Percentiles rank a stretch among this genome's conserved stretches.
Conservation (phyloP, 2,888 invertebrate genomes). For the Leptinotarsa haldemani region DNA sequence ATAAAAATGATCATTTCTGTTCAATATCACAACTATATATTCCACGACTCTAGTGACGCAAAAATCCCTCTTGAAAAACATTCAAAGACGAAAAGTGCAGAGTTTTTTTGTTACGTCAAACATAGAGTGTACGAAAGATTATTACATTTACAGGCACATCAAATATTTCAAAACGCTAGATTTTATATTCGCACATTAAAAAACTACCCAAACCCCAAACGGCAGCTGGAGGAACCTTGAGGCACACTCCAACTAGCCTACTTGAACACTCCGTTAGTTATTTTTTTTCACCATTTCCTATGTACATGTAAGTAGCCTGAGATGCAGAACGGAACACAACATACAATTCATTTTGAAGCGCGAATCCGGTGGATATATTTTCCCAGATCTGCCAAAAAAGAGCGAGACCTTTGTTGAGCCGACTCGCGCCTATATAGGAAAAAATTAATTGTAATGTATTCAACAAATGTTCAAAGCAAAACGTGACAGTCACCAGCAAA, state of each 20-base stretch:
- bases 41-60: conserved; percentile 60
- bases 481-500: too few relatives aligned
- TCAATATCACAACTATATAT: conserved; percentile 61
- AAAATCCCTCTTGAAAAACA: conserved; percentile 55
- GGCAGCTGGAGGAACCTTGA: neutral
- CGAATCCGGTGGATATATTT: neutral
- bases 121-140: conserved; percentile 58
- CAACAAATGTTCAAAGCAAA: neutral
- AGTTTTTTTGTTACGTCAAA: conserved; percentile 55
- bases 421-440: too few relatives aligned
- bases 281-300: too few relatives aligned
- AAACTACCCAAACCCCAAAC: conserved; percentile 33
- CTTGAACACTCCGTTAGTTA: neutral
- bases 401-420: too few relatives aligned
- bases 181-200: conserved; percentile 27
- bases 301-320: neutral
- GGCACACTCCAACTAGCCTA: neutral
- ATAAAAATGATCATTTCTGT: conserved; percentile 54
- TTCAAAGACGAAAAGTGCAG: conserved; percentile 55
- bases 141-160: conserved; percentile 60
- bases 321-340: neutral
- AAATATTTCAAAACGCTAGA: conserved; percentile 51
- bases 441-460: neutral
- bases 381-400: neutral
- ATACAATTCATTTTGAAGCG: neutral